Evolutionary conservation across 1,140 invertebrate genomes (phyloP).

Genomic region (Drosophila nigrodunni): DNA sequence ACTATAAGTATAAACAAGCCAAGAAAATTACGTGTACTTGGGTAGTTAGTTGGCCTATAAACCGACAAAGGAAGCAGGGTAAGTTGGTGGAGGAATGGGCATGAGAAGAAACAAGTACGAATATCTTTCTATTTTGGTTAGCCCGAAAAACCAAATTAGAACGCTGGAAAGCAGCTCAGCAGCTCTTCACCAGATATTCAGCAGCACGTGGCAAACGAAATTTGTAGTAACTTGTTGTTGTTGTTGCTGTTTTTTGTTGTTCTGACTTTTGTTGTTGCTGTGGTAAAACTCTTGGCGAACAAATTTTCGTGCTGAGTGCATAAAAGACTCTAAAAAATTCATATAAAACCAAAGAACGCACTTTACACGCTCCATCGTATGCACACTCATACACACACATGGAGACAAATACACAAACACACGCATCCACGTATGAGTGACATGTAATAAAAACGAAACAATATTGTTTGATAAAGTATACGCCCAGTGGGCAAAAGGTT

Average conservation of each 20-base stretch:
- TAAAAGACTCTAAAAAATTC: conserved; percentile 82
- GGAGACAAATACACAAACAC: conserved; percentile 54
- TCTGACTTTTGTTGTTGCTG: conserved; percentile 42
- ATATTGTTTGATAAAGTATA: conserved; percentile 83
- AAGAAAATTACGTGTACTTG: conserved; percentile 55
- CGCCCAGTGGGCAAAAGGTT: conserved; percentile 75
- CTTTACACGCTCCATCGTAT: conserved; percentile 71
- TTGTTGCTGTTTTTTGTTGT: conserved; percentile 38
- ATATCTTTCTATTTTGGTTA: conserved; percentile 28
- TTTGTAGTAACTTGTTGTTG: conserved; percentile 44
- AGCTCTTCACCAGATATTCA: conserved; percentile 21
- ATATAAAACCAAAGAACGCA: conserved; percentile 82
- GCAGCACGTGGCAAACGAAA: conserved; percentile 61
- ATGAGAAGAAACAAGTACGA: neutral
- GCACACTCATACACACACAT: conserved; percentile 39
- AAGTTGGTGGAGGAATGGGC: no score
- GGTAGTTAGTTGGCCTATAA: conserved; percentile 58
- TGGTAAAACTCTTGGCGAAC: conserved; percentile 73
- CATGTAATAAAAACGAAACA: conserved; percentile 82
- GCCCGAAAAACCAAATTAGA: conserved; percentile 67
- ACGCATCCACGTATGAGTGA: conserved; percentile 73
- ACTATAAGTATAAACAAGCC: conserved; percentile 48
- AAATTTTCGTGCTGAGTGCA: conserved; percentile 81
- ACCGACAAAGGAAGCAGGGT: neutral
- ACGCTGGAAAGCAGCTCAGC: conserved; percentile 35